Evolutionary conservation across 2,797 vertebrate species (phyloP).

Genomic region (Pipistrellus pygmaeus): DNA sequence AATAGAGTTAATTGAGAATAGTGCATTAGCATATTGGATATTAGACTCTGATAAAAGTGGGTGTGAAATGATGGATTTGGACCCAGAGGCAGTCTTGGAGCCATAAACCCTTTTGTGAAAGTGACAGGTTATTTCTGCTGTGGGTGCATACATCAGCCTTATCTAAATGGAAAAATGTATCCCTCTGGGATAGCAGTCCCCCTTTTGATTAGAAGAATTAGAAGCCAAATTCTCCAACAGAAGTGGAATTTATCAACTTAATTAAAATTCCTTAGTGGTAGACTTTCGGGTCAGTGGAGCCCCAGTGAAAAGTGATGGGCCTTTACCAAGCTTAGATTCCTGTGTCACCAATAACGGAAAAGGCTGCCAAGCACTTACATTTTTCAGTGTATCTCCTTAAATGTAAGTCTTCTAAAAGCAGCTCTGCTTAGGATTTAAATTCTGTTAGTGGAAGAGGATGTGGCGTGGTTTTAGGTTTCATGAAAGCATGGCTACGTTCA

Average conservation of each 20-base stretch:
- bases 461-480: not conserved
- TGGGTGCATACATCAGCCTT: not conserved
- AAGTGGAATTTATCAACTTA: conserved; percentile 35
- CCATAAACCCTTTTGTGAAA: not conserved
- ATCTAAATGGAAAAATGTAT: conserved; percentile 49
- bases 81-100: conserved; percentile 20
- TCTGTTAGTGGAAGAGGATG: conserved; percentile 2
- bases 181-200: conserved; percentile 20
- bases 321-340: not conserved
- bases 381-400: conserved; percentile 3
- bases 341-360: not conserved
- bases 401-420: not conserved
- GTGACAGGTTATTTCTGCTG: conserved; percentile 29
- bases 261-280: conserved; percentile 14
- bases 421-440: not conserved
- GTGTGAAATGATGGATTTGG: conserved; percentile 40
- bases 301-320: not conserved
- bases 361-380: not conserved
- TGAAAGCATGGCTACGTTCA: not conserved
- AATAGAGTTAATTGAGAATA: conserved; percentile 68
- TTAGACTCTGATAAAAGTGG: conserved; percentile 17
- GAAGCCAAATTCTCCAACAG: conserved; percentile 35
- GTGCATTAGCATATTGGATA: conserved; percentile 33
- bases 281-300: conserved; percentile 33
- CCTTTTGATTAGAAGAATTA: conserved; percentile 55